Conservation (phyloP, 2,888 invertebrate genomes). For the Meiosimyza platycephala region DNA sequence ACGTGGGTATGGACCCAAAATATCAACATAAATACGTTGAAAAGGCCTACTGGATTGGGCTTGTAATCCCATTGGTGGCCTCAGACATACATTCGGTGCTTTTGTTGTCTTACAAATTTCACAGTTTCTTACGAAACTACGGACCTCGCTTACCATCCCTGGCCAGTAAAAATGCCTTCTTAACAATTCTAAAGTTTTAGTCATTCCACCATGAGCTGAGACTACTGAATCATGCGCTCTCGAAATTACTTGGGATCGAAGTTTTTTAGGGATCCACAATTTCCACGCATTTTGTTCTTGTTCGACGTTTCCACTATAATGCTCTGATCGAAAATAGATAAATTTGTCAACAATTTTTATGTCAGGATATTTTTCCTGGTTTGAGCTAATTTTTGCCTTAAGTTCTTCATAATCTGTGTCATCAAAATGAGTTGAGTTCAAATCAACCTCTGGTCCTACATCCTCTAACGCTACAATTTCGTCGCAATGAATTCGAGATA, state of each 20-base stretch:
- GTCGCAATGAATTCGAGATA: not conserved
- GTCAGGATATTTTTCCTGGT: constrained; percentile 21
- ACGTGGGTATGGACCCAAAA: constrained; percentile 22
- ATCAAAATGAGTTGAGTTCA: constrained; percentile 13
- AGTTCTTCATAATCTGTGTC: constrained; percentile 6
- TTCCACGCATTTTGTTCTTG: not conserved
- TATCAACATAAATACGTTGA: constrained; percentile 7
- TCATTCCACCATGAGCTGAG: too few relatives aligned
- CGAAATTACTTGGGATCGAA: not conserved
- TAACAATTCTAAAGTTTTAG: not conserved
- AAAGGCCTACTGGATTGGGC: not conserved
- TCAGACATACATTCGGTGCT: not conserved
- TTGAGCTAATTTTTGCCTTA: not conserved
- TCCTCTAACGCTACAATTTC: not conserved
- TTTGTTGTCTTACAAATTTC: constrained; percentile 26
- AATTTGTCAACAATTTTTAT: constrained; percentile 10
- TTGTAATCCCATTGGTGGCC: not conserved
- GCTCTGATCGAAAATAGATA: constrained; percentile 10
- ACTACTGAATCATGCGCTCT: not conserved
- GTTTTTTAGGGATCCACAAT: not conserved
- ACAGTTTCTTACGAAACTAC: constrained; percentile 13
- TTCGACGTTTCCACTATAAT: not conserved
- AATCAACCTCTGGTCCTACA: constrained; percentile 15
- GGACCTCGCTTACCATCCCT: constrained; percentile 12
- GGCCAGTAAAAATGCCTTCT: constrained; percentile 2